These are phyloP conservation scores for Hemicrepidius hirtus DNA, from an alignment of 2,888 invertebrate genomes.

Conservation along the genomic window DNA sequence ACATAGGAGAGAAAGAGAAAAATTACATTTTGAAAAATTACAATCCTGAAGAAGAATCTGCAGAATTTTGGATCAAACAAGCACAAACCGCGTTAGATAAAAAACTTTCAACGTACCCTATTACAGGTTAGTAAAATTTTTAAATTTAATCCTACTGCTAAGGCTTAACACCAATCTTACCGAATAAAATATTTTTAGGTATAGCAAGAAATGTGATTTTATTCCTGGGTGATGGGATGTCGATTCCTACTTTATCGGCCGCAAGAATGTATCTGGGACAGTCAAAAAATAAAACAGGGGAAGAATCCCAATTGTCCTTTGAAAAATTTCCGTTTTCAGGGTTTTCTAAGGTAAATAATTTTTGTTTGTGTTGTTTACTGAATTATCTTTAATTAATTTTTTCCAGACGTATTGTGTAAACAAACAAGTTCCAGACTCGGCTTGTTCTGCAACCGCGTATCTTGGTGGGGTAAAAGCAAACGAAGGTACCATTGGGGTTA, in stretches of 20 bases:
- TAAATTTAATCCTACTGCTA: neutral
- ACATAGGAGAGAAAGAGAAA: neutral
- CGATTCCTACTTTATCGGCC: slow-evolving; percentile 86
- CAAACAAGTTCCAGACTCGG: slow-evolving; percentile 86
- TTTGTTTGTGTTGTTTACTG: too few relatives aligned
- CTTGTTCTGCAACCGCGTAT: slow-evolving; percentile 88
- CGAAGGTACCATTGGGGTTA: slow-evolving; percentile 84
- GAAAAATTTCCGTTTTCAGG: slow-evolving; percentile 86
- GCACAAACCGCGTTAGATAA: slow-evolving; percentile 55
- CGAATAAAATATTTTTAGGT: slow-evolving; percentile 56
- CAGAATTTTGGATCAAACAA: slow-evolving; percentile 57
- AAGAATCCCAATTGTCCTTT: slow-evolving; percentile 82
- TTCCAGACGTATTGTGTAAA: slow-evolving; percentile 84
- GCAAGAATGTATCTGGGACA: slow-evolving; percentile 84
- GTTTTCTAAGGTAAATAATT: slow-evolving; percentile 79
- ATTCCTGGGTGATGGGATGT: slow-evolving; percentile 93
- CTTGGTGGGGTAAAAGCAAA: slow-evolving; percentile 87
- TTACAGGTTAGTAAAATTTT: slow-evolving; percentile 24
- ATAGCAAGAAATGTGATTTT: slow-evolving; percentile 85
- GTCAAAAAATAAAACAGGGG: slow-evolving; percentile 76
- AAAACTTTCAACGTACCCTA: slow-evolving; percentile 45
- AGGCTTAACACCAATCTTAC: too few relatives aligned
- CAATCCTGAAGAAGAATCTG: slow-evolving; percentile 55
- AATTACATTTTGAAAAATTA: neutral
- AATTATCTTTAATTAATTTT: too few relatives aligned